phyloP scores from a whole-genome alignment of 2,797 vertebrate genomes.

The Vespertilio murinus region DNA sequence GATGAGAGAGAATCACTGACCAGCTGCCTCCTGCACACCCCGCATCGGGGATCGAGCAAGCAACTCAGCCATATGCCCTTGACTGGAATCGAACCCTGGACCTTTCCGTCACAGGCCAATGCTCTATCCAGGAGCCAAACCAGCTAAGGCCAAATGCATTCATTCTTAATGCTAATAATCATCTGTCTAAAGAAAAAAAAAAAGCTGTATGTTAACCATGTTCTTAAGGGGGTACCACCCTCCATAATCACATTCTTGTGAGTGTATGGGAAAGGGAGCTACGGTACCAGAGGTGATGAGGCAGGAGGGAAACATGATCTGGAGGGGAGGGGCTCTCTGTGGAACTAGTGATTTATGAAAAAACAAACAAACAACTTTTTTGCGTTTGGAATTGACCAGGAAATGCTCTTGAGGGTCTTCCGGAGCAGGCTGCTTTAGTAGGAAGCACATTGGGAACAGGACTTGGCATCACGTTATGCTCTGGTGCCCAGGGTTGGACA shows the following conservation, averaged over 20 bases:
- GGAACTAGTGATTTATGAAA: neutral
- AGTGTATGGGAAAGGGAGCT: neutral
- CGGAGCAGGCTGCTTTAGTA: neutral
- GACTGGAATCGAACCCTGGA: neutral
- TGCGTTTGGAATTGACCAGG: neutral
- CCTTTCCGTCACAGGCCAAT: neutral
- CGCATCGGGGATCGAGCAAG: neutral
- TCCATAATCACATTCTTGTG: neutral
- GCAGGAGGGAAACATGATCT: neutral
- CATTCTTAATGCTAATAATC: conserved; percentile 30
- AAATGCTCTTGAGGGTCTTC: conserved; percentile 11
- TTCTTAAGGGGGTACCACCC: neutral
- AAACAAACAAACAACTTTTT: neutral
- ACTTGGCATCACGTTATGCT: neutral
- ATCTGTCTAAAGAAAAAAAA: neutral
- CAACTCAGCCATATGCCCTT: neutral
- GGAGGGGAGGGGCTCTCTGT: neutral
- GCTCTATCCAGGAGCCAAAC: neutral
- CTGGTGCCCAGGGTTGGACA: neutral
- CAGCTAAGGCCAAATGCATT: neutral
- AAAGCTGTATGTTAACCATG: neutral
- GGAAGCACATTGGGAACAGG: conserved; percentile 29
- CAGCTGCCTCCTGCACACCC: neutral
- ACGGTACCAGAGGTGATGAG: neutral
- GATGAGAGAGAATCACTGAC: neutral